Conservation (phyloP, 2,113 vertebrate species). For the Neodon shergylaensis region DNA sequence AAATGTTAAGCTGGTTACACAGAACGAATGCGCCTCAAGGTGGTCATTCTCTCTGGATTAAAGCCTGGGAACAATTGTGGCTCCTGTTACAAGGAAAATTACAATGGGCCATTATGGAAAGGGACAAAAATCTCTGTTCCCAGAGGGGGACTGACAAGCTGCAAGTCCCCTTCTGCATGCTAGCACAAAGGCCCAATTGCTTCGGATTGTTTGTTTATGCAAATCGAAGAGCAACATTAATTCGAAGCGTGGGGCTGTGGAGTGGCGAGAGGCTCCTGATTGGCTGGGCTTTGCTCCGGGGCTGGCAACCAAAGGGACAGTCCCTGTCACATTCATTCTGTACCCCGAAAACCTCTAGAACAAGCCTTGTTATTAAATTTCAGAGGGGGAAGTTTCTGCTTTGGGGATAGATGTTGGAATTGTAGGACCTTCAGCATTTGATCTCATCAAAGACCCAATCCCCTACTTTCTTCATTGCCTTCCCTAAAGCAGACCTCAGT, state of each 20-base stretch:
- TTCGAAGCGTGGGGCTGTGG: conserved; percentile 79
- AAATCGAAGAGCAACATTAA: conserved; percentile 84
- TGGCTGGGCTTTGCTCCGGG: conserved; percentile 64
- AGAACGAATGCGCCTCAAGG: conserved; percentile 81
- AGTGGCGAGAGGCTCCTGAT: conserved; percentile 66
- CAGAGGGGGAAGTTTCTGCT: not conserved
- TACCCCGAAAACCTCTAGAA: conserved; percentile 34
- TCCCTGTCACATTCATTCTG: conserved; percentile 63
- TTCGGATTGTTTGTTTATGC: conserved; percentile 85
- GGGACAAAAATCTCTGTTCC: conserved; percentile 90
- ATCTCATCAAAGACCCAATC: not conserved
- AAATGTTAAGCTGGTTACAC: conserved; percentile 92
- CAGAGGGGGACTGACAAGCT: conserved; percentile 83
- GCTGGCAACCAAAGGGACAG: conserved; percentile 68
- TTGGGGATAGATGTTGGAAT: conserved; percentile 31
- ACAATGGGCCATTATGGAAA: conserved; percentile 92
- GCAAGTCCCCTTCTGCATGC: conserved; percentile 83
- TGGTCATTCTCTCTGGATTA: conserved; percentile 92
- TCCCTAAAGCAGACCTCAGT: not conserved
- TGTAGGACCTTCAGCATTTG: not conserved
- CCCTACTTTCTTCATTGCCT: conserved; percentile 1
- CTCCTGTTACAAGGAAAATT: conserved; percentile 85
- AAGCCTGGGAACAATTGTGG: conserved; percentile 87
- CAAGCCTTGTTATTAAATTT: conserved; percentile 1
- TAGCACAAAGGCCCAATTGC: conserved; percentile 86